These are phyloP conservation scores for Arvicanthis niloticus DNA, from an alignment of 2,113 vertebrate species.

Conservation along the genomic window DNA sequence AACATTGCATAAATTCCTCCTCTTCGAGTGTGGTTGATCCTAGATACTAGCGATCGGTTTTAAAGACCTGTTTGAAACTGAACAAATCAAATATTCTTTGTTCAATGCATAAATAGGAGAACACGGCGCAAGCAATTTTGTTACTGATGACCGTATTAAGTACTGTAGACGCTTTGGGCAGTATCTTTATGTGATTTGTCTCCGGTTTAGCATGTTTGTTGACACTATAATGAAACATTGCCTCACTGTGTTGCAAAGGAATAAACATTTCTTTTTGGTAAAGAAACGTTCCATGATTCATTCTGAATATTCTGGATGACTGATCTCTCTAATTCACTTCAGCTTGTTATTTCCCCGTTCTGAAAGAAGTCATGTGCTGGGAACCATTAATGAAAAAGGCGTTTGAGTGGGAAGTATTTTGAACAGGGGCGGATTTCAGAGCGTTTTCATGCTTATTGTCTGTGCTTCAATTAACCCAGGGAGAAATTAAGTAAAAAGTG, in stretches of 20 bases:
- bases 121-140: not conserved
- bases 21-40: not conserved
- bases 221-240: not conserved
- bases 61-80: conserved; percentile 23
- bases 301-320: conserved; percentile 54
- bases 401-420: conserved; percentile 49
- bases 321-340: conserved; percentile 28
- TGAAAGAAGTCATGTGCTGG: conserved; percentile 14
- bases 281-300: conserved; percentile 56
- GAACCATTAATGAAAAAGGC: conserved; percentile 37
- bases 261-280: conserved; percentile 53
- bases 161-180: not conserved
- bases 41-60: not conserved
- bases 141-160: not conserved
- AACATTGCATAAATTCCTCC: not conserved
- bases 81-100: conserved; percentile 6
- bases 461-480: not conserved
- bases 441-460: conserved; percentile 44
- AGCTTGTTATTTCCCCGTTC: conserved; percentile 47
- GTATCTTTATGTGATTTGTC: not conserved
- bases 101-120: not conserved
- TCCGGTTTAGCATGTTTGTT: not conserved
- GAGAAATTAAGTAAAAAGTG: conserved; percentile 9
- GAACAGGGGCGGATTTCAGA: conserved; percentile 20
- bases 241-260: not conserved